These are phyloP conservation scores for Synanthedon tipuliformis DNA, from an alignment of 2,888 invertebrate genomes.

Conservation along the genomic window DNA sequence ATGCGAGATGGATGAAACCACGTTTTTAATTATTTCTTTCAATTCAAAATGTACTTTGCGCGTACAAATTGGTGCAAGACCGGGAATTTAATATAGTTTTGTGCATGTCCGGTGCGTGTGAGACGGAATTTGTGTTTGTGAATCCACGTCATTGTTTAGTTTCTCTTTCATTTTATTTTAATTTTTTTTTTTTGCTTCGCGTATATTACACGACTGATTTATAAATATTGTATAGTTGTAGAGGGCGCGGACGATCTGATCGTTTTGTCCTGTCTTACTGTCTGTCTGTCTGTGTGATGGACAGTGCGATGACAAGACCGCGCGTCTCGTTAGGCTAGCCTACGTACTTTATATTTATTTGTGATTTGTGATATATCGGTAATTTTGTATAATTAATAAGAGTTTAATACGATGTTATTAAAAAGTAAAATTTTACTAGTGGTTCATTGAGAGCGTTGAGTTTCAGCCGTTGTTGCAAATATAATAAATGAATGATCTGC, in stretches of 20 bases:
- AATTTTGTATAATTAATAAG: constrained; percentile 60
- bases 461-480: not conserved
- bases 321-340: constrained; percentile 15
- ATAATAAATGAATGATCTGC: not conserved
- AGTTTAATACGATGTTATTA: constrained; percentile 60
- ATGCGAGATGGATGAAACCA: too few relatives aligned
- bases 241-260: too few relatives aligned
- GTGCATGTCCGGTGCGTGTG: constrained; percentile 6
- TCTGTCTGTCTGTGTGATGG: too few relatives aligned
- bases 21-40: too few relatives aligned
- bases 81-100: too few relatives aligned
- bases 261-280: too few relatives aligned
- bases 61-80: too few relatives aligned
- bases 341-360: constrained; percentile 38
- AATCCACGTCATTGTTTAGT: not conserved
- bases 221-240: too few relatives aligned
- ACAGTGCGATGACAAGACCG: not conserved
- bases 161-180: too few relatives aligned
- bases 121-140: constrained; percentile 1
- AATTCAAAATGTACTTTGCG: too few relatives aligned
- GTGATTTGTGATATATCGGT: constrained; percentile 68
- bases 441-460: constrained; percentile 22
- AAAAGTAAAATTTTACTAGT: constrained; percentile 52
- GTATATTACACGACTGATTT: not conserved
- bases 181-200: not conserved